A percentile compares a stretch with the other conserved stretches of the same genome.
These are phyloP conservation scores for Euphonia xanthogaster DNA, from an alignment of 2,797 vertebrate genomes.

Conservation along the genomic window DNA sequence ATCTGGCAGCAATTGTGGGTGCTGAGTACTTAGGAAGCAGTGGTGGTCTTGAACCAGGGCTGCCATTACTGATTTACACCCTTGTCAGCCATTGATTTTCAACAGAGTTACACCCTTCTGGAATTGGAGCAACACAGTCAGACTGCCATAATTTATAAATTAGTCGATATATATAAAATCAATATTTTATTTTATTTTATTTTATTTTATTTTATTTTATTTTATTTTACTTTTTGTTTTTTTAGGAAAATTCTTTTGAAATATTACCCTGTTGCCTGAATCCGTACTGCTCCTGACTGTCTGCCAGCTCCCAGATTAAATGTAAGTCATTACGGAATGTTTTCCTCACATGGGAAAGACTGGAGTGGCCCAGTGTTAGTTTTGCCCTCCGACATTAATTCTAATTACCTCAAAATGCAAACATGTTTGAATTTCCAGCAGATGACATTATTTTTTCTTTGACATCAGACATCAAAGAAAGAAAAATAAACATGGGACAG, in stretches of 20 bases:
- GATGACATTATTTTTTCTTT: slow-evolving; percentile 79
- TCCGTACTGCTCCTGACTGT: slow-evolving; percentile 60
- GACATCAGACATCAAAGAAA: slow-evolving; percentile 79
- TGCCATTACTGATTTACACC: slow-evolving; percentile 45
- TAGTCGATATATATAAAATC: not conserved
- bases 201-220: not conserved
- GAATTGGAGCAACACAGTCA: not conserved
- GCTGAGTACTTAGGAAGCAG: slow-evolving; percentile 21
- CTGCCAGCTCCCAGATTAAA: slow-evolving; percentile 74
- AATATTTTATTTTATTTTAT: not conserved
- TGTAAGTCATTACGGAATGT: slow-evolving; percentile 76
- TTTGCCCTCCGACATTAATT: slow-evolving; percentile 80
- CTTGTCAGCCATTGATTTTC: slow-evolving; percentile 17
- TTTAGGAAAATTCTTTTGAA: slow-evolving; percentile 64
- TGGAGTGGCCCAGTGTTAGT: slow-evolving; percentile 64
- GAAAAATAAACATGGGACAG: slow-evolving; percentile 78
- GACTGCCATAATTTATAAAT: not conserved
- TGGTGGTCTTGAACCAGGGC: slow-evolving; percentile 30
- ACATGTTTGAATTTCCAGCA: slow-evolving; percentile 74
- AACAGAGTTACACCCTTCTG: not conserved
- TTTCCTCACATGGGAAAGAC: slow-evolving; percentile 75
- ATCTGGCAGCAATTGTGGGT: slow-evolving; percentile 45
- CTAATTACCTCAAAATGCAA: slow-evolving; percentile 81
- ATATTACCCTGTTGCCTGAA: slow-evolving; percentile 60
- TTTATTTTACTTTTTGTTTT: not conserved